These are phyloP conservation scores for Calameuta filiformis DNA, from an alignment of 2,888 invertebrate genomes.

Conservation along the genomic window DNA sequence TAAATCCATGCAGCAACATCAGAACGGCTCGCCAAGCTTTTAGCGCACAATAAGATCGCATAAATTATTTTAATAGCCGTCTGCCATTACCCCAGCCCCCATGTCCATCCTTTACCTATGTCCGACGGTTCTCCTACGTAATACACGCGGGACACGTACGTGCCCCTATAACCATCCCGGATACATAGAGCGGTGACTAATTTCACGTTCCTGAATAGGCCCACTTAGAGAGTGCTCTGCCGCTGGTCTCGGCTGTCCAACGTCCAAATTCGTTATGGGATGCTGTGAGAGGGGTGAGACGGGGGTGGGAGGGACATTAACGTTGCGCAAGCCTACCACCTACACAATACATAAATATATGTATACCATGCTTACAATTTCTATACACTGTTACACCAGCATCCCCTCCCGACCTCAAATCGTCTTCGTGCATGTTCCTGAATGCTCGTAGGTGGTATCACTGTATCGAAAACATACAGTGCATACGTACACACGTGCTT, in stretches of 20 bases:
- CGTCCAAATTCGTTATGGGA: conserved; percentile 26
- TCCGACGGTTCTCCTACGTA: background rate
- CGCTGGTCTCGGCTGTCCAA: conserved; percentile 12
- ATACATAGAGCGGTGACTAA: conserved; percentile 28
- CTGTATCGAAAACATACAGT: conserved; percentile 20
- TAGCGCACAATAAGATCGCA: conserved; percentile 40
- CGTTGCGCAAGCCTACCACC: too few relatives aligned
- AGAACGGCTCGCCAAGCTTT: conserved; percentile 19
- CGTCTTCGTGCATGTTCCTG: background rate
- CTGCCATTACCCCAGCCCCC: conserved; percentile 30
- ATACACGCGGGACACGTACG: background rate
- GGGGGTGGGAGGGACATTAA: too few relatives aligned
- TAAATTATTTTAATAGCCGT: conserved; percentile 40
- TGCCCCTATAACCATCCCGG: too few relatives aligned
- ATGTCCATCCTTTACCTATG: background rate
- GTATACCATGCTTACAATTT: too few relatives aligned
- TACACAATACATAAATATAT: too few relatives aligned
- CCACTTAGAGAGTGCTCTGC: conserved; percentile 25
- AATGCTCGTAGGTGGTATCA: background rate
- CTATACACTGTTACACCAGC: too few relatives aligned
- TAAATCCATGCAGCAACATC: too few relatives aligned
- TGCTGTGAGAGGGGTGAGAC: too few relatives aligned
- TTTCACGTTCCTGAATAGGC: conserved; percentile 37
- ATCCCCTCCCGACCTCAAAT: background rate
- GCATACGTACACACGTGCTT: too few relatives aligned